Evolutionary conservation across 2,797 vertebrate species (phyloP), one percentile per base, ranked within the genome.

Genomic region (Myotis daubentonii): DNA sequence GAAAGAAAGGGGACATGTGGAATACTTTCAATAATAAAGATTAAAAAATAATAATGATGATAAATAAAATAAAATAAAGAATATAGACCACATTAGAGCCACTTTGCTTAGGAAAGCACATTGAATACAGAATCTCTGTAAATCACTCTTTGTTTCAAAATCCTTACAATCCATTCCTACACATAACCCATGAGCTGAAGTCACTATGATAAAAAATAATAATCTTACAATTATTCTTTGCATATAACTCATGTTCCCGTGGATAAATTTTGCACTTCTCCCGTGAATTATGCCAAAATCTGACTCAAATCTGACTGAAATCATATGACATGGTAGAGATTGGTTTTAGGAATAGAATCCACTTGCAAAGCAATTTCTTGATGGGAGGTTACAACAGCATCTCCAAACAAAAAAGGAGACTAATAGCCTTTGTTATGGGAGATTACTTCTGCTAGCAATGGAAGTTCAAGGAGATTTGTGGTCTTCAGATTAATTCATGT

Each of bases 61-160:
- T 60, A 60, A 62, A 6, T 30, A 28, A 60, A 60, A 60, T 25
- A 60, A 60, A 60, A 0, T 60, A 62, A 62, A 62, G 11, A 89
- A 38, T 57, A 81, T 6, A 71, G 20, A 9, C 70, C 3, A 12
- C 8, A 30, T n/a, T 78, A 85, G 17, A 89, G 15, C 13, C 28
- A 49, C 25, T 66, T 57, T 72, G 9, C 78, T 81, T 41, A 92
- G 71, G 23, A 66, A 65, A 93, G 16, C 33, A 47, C 4, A 74
- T 41, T 36, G 25, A 70, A 94, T 78, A 53, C 33, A 86, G n/a
- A 84, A 78, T 90, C 30, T 95, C 53, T 85, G 19, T 82, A 95
- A 83, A 87, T 49, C 9, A 0, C 1, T 6, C 1, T 44, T 65
- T 76, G 41, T 72, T 41, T 13, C 16, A 91, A 94, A 85, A 74